These are phyloP conservation scores for Chlamydotis undulata DNA, from an alignment of 2,113 vertebrate genomes.

Conservation along the genomic window DNA sequence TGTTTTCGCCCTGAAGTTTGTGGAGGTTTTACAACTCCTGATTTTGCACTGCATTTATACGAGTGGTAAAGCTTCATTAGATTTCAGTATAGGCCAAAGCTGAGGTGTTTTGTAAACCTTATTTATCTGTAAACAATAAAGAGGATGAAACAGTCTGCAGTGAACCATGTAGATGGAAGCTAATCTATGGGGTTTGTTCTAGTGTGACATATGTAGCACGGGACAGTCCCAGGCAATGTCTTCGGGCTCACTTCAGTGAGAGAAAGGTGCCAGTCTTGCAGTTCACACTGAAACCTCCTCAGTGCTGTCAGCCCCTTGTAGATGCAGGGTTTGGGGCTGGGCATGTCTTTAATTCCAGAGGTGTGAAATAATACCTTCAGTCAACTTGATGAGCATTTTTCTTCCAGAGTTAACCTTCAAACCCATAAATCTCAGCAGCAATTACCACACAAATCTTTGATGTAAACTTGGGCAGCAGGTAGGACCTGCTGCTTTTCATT, in stretches of 20 bases:
- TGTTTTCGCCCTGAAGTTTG: background rate
- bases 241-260: background rate
- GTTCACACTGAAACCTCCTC: background rate
- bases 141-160: background rate
- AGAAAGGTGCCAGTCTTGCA: background rate
- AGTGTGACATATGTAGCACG: background rate
- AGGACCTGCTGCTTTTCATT: constrained; percentile 7
- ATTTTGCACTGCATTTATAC: background rate
- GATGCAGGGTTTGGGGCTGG: background rate
- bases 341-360: background rate
- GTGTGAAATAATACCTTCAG: background rate
- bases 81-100: background rate
- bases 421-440: background rate
- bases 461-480: background rate
- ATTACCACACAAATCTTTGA: background rate
- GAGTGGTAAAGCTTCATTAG: background rate
- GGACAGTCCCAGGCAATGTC: background rate
- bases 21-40: background rate
- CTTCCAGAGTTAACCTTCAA: background rate
- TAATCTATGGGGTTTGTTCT: accelerated
- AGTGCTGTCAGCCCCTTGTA: background rate
- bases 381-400: background rate
- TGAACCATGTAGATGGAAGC: background rate
- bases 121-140: background rate
- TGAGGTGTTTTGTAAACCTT: background rate